phyloP scores from a whole-genome alignment of 92 coral and sea anemone genomes.

The Metridium senile region DNA sequence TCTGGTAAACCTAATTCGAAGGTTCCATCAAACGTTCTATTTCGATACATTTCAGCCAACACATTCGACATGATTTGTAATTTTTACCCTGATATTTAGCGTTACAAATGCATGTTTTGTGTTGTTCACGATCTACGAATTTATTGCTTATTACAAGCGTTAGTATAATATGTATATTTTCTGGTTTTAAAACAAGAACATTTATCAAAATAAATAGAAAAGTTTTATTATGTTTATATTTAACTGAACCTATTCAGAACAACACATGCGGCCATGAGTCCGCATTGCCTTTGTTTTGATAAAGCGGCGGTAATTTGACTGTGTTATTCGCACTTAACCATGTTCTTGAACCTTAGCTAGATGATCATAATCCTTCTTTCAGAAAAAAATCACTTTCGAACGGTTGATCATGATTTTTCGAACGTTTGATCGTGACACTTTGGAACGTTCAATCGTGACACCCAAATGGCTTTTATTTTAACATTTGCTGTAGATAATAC shows the following conservation, averaged over 20 bases:
- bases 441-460: neutral
- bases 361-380: slow-evolving; percentile 7
- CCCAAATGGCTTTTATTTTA: neutral
- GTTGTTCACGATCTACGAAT: neutral
- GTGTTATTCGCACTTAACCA: slow-evolving; percentile 26
- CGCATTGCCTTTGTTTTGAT: slow-evolving; percentile 14
- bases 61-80: slow-evolving; percentile 22
- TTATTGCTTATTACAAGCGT: neutral
- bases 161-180: neutral
- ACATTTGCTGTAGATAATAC: neutral
- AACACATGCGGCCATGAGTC: slow-evolving; percentile 21
- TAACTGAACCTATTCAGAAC: neutral
- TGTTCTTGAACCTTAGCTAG: slow-evolving; percentile 21
- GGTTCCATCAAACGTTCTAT: slow-evolving; percentile 5
- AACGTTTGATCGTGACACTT: neutral
- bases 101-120: neutral
- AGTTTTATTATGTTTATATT: neutral
- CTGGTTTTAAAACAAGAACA: neutral
- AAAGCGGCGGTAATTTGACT: slow-evolving; percentile 6
- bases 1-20: neutral
- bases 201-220: neutral
- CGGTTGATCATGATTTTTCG: slow-evolving; percentile 3
- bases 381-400: slow-evolving; percentile 4
- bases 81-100: slow-evolving; percentile 6
- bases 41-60: neutral